Percentiles rank a stretch among this genome's conserved stretches.
Evolutionary conservation across 2,888 invertebrate genomes (phyloP).

Genomic region (Lymantria monacha): DNA sequence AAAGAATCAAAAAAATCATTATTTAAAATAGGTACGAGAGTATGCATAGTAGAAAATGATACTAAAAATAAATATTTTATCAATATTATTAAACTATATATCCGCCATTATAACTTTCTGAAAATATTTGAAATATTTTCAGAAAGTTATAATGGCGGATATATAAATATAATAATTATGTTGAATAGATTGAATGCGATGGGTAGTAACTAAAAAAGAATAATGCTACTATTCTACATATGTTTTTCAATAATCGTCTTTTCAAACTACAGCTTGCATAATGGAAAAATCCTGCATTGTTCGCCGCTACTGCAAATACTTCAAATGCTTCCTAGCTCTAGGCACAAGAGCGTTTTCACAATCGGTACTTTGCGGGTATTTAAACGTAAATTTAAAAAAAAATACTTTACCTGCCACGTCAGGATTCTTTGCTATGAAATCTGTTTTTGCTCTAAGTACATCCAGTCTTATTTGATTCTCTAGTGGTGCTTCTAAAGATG

Average conservation of each 20-base stretch:
- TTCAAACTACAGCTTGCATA: conserved; percentile 6
- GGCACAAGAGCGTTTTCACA: conserved; percentile 6
- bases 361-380: conserved; percentile 13
- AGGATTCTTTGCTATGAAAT: conserved; percentile 82
- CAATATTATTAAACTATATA: no score
- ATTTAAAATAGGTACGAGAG: no score
- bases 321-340: conserved; percentile 20
- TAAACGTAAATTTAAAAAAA: not conserved
- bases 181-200: no score
- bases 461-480: conserved; percentile 80
- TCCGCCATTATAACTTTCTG: no score
- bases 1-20: no score
- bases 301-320: conserved; percentile 14
- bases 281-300: conserved; percentile 7
- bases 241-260: not conserved
- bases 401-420: conserved; percentile 81
- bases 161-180: no score
- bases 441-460: conserved; percentile 75
- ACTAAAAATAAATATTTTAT: no score
- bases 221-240: no score
- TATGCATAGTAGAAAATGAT: no score
- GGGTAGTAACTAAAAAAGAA: no score
- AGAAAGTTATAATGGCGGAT: no score
- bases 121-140: no score
- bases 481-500: conserved; percentile 84